Base-by-base conservation (phyloP, 2,888 invertebrate genomes). In the Idaea dimidiata region DNA sequence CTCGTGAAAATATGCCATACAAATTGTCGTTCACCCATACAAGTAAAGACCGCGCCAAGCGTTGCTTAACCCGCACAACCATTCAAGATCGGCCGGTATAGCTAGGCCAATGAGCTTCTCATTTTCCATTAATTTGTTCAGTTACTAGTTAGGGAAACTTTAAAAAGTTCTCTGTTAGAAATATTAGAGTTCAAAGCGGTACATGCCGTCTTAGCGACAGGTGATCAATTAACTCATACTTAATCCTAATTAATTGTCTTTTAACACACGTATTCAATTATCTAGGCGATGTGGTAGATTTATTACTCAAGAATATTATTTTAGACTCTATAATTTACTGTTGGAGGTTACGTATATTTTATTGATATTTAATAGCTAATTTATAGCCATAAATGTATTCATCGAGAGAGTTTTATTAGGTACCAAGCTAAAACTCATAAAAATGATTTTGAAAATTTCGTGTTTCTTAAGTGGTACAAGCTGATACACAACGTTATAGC, bases 161-260 rank as follows among this genome's bases (percentile, higher is more conserved):
- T 32, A 32, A 43, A 33, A 43, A 6, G 43, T 10, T 8, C 43
- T 43, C 10, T 43, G 43, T 43, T 43, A 43, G 10, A 43, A 43
- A 14, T 43, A 43, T 43, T 62, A 70, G 65, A 72, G 70, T 77
- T 77, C 77, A 79, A 81, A 82, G 78, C 74, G 66, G 69, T 66
- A 71, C 66, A 70, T 70, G 74, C 78, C 78, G 78, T 67, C 69
- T 74, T 72, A 67, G 71, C 43, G 83, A 84, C 85, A 87, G 86
- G 81, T 83, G 78, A 87, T 86, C 84, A 78, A 79, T 89, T 85
- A 85, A 81, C 82, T 82, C 76, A 74, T 84, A 77, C 80, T 80
- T 87, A 89, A 88, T 85, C 82, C 88, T 88, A 85, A 91, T 90
- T 89, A 89, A 91, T 91, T 79, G 88, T 67, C 85, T 87, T 87